Evolutionary conservation across 2,113 vertebrate genomes (phyloP).

Genomic region (Sminthopsis crassicaudata): DNA sequence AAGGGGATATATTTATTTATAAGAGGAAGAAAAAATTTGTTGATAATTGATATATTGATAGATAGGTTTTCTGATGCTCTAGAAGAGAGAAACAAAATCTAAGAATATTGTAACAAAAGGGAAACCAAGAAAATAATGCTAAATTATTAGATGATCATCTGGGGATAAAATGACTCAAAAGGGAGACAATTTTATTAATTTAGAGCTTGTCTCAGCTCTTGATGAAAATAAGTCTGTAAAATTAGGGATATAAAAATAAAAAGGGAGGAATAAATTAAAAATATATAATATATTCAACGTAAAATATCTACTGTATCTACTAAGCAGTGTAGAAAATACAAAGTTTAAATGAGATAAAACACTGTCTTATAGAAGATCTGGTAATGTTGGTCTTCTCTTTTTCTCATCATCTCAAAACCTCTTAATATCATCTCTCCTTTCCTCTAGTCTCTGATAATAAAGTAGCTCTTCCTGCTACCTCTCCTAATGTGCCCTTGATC

Average conservation of each 20-base stretch:
- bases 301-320: not conserved
- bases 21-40: conserved; percentile 41
- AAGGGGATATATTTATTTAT: conserved; percentile 28
- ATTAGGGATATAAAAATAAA: not conserved
- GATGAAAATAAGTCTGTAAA: not conserved
- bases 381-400: too few species aligned
- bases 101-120: not conserved
- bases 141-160: not conserved
- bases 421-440: too few species aligned
- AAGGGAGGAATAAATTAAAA: not conserved
- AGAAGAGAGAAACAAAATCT: not conserved
- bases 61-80: conserved; percentile 12
- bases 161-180: not conserved
- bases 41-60: conserved; percentile 24
- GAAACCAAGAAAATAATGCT: not conserved
- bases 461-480: too few species aligned
- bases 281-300: not conserved
- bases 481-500: too few species aligned
- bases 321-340: not conserved
- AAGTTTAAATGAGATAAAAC: not conserved
- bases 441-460: too few species aligned
- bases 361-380: too few species aligned
- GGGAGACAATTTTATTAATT: not conserved
- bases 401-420: too few species aligned
- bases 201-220: too few species aligned